These are phyloP conservation scores for Passer montanus DNA, from an alignment of 2,113 vertebrate species.

Conservation along the genomic window DNA sequence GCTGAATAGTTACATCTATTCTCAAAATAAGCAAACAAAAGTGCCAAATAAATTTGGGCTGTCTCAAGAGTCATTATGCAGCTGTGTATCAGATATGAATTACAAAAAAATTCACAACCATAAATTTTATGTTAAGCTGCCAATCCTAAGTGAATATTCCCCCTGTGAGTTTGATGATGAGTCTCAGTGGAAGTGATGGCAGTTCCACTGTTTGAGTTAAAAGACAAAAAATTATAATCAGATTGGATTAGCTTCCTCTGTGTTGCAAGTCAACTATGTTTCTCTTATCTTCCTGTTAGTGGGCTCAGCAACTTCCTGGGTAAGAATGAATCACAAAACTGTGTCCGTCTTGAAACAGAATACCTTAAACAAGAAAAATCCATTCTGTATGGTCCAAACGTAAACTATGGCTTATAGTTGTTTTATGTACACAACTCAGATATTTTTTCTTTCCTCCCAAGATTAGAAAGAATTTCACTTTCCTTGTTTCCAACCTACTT, in stretches of 20 bases:
- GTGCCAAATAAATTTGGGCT: background rate
- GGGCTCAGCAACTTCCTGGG: background rate
- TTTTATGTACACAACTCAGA: background rate
- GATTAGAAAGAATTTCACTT: background rate
- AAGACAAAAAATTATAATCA: background rate
- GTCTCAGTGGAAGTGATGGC: background rate
- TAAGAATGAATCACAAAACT: background rate
- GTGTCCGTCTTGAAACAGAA: background rate
- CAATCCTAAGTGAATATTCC: background rate
- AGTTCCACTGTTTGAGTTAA: background rate
- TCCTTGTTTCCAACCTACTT: background rate
- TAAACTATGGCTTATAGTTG: background rate
- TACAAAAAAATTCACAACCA: background rate
- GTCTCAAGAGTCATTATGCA: background rate
- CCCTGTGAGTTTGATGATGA: background rate
- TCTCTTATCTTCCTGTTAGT: background rate
- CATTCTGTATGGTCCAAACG: background rate
- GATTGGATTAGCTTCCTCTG: background rate
- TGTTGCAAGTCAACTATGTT: background rate
- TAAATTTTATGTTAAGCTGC: background rate
- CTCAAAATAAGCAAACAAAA: background rate
- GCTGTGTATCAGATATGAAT: background rate
- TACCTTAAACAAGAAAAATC: background rate
- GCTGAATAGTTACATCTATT: background rate
- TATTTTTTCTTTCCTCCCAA: background rate